Evolutionary conservation across 2,113 vertebrate species (phyloP).

Genomic region (Austrofundulus limnaeus): DNA sequence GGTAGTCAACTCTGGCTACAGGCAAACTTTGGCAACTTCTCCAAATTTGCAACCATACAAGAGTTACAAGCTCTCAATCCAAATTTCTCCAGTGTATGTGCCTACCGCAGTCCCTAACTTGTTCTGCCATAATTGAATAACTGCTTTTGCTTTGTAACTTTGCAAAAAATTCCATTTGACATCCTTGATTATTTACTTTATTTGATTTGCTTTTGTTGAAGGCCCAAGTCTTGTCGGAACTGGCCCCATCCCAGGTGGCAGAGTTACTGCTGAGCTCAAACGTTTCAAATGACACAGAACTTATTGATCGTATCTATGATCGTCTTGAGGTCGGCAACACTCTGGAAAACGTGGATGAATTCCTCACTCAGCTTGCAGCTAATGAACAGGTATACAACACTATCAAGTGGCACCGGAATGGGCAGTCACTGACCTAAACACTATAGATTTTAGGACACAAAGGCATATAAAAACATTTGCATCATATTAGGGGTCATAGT

Average conservation of each 20-base stretch:
- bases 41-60: too few species aligned
- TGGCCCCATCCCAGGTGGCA: slow-evolving; percentile 51
- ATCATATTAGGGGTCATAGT: background rate
- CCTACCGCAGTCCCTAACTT: too few species aligned
- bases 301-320: slow-evolving; percentile 23
- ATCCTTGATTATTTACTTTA: too few species aligned
- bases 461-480: background rate
- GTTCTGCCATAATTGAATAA: too few species aligned
- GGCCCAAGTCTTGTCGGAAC: slow-evolving; percentile 15
- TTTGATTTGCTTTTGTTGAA: too few species aligned
- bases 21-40: too few species aligned
- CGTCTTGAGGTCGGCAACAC: slow-evolving; percentile 19
- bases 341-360: slow-evolving; percentile 35
- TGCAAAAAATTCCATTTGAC: too few species aligned
- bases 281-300: slow-evolving; percentile 16
- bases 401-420: background rate
- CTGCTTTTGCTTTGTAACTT: too few species aligned
- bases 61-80: too few species aligned
- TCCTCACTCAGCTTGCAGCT: slow-evolving; percentile 6
- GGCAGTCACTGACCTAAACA: background rate
- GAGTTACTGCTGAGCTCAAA: slow-evolving; percentile 38
- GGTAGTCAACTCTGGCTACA: too few species aligned
- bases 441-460: background rate
- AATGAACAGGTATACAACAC: slow-evolving; percentile 21
- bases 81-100: too few species aligned